Conservation (phyloP, 2,888 invertebrate species). For the Zygogramma bicolorata region DNA sequence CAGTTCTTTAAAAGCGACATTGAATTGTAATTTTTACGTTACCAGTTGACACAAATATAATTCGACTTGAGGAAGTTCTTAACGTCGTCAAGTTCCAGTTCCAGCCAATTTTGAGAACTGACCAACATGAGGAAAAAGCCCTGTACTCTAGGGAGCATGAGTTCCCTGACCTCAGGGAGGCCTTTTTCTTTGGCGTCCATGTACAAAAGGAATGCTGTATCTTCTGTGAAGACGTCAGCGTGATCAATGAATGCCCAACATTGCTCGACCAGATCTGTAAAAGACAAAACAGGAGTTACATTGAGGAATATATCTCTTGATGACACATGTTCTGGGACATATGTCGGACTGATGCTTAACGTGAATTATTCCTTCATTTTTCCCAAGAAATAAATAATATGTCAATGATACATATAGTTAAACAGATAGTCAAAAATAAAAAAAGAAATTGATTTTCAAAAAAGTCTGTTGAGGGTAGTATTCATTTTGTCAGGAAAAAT, state of each 20-base stretch:
- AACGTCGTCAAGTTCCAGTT: conserved; percentile 75
- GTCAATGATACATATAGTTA: no score
- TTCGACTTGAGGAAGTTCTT: conserved; percentile 78
- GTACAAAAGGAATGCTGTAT: conserved; percentile 78
- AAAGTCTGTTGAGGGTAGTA: no score
- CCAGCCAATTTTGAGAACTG: conserved; percentile 79
- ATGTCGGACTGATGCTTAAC: no score
- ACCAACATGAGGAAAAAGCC: conserved; percentile 83
- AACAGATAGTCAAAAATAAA: no score
- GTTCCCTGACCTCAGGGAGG: conserved; percentile 74
- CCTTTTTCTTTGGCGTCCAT: conserved; percentile 68
- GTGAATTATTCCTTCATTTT: no score
- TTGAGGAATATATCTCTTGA: no score
- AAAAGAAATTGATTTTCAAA: no score
- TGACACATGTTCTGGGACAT: no score
- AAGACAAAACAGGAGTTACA: neutral
- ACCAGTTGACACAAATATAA: conserved; percentile 81
- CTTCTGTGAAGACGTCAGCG: conserved; percentile 78
- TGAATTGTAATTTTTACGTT: conserved; percentile 53
- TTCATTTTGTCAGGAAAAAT: no score
- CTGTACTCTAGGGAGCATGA: conserved; percentile 81
- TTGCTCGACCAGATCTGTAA: conserved; percentile 78
- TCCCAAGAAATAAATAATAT: no score
- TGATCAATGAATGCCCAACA: conserved; percentile 83
- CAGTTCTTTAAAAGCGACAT: no score